Conservation (phyloP, 2,797 vertebrate genomes). For the Protosalanx chinensis region DNA sequence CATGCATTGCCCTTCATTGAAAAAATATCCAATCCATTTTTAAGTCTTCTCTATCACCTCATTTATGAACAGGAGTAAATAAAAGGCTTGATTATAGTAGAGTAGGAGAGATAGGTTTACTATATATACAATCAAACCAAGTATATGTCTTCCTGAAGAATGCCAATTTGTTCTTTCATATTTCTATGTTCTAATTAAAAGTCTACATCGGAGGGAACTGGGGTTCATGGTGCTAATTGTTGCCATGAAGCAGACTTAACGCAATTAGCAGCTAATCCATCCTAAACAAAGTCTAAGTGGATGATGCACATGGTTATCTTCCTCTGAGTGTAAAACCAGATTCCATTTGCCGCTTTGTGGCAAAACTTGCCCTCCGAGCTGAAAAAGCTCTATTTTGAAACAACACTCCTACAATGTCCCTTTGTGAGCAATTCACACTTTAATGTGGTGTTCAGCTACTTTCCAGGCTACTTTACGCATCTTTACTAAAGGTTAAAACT, state of each 20-base stretch:
- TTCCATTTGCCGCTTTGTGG: conserved; percentile 4
- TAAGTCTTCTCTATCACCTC: not conserved
- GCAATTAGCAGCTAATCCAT: conserved; percentile 24
- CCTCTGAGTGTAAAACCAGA: not conserved
- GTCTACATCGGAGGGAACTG: not conserved
- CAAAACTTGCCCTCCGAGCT: conserved; percentile 14
- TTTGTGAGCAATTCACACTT: conserved; percentile 45
- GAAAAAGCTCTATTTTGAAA: conserved; percentile 29
- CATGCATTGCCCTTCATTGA: not conserved
- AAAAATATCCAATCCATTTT: not conserved
- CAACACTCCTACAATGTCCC: conserved; percentile 29
- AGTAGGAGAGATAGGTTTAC: no score
- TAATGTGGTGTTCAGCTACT: conserved; percentile 28
- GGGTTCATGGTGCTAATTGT: not conserved
- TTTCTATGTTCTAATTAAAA: not conserved
- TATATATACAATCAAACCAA: no score
- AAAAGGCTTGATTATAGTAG: no score
- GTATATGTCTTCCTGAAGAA: not conserved
- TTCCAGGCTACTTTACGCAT: not conserved
- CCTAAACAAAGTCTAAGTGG: conserved; percentile 13
- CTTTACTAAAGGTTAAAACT: not conserved
- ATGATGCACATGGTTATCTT: not conserved
- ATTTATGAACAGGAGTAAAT: not conserved
- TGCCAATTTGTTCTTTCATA: not conserved
- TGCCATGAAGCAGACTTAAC: conserved; percentile 5